phyloP scores from a whole-genome alignment of 1,140 invertebrate genomes.

The Periplaneta americana region DNA sequence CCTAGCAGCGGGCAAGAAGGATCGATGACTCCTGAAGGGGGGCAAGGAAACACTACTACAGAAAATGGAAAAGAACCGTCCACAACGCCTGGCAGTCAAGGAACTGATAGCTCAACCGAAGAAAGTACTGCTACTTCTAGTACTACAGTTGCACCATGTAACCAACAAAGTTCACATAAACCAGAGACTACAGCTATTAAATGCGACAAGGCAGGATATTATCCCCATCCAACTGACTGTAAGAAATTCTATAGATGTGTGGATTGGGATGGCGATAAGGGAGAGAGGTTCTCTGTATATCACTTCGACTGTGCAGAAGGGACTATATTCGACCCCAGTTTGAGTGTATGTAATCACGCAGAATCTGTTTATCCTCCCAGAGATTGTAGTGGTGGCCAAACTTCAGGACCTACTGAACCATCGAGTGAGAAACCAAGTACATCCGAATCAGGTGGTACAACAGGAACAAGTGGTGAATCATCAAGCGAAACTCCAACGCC shows the following conservation, averaged over 20 bases:
- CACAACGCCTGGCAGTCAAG: background rate
- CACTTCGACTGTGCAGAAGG: constrained; percentile 46
- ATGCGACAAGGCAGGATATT: constrained; percentile 54
- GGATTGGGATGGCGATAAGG: constrained; percentile 46
- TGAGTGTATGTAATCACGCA: constrained; percentile 45
- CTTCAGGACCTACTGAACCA: background rate
- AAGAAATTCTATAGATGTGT: constrained; percentile 69
- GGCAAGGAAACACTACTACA: constrained; percentile 20
- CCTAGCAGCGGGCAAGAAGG: background rate
- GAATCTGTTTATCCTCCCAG: constrained; percentile 45
- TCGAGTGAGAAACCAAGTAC: background rate
- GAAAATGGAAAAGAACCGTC: constrained; percentile 15
- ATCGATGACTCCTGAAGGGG: background rate
- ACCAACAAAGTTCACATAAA: constrained; percentile 13
- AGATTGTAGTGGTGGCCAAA: constrained; percentile 33
- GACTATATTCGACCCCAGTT: constrained; percentile 48
- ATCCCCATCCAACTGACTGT: constrained; percentile 56
- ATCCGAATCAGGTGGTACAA: background rate
- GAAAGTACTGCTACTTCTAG: background rate
- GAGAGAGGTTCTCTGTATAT: constrained; percentile 51
- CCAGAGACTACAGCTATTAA: constrained; percentile 26
- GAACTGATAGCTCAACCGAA: constrained; percentile 13
- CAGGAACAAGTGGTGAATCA: background rate
- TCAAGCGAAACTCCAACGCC: background rate
- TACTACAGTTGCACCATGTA: constrained; percentile 24